Base-by-base conservation (phyloP, 2,797 vertebrate genomes). In the Lithobates sylvaticus region DNA sequence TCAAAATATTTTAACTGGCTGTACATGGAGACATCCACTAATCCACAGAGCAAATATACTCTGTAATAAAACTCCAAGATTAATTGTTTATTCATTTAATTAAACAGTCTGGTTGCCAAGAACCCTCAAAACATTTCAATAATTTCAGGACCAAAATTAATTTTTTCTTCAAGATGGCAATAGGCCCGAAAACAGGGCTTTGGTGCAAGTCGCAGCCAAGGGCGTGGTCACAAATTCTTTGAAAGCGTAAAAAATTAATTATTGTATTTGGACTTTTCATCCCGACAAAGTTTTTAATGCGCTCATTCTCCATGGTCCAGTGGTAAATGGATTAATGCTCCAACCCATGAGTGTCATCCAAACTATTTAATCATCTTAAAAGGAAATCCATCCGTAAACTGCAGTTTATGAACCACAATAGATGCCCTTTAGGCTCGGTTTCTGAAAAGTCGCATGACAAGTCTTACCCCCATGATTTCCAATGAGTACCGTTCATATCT, bases 171-270 rank as follows among this genome's bases (percentile, higher is more conserved):
- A n/a, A n/a, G 65, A 15, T 83, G 81, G 61, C 61, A 83, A 34
- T 8, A 26, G 44, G 72, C 39, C 26, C 29, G 50, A 77, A 27
- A 23, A 15, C 12, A 54, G 42, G 29, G 29, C 50, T 64, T 78
- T 29, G 68, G n/a, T 74, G 34, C 32, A 44, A 78, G 39, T 18
- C 39, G 26, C 0, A 23, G 42, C 69, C 16, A 21, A 18, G 39
- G 84, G 84, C 64, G 84, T 7, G 76, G 84, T 39, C 70, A 74
- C 36, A 21, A 61, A n/a, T 61, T 23, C 9, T 39, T 72, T 73
- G 16, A 71, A 78, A 84, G 34, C 16, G 32, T 76, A 2, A 68
- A 27, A 32, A 42, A 44, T 1, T 2, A 29, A 23, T 61, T 69
- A 72, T 58, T 81, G 54, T 71, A 26, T 58, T 61, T 26, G 47